A percentile compares a stretch with the other conserved stretches of the same genome.
Conservation (phyloP, 2,113 vertebrate species). For the Himantopus leucocephalus region DNA sequence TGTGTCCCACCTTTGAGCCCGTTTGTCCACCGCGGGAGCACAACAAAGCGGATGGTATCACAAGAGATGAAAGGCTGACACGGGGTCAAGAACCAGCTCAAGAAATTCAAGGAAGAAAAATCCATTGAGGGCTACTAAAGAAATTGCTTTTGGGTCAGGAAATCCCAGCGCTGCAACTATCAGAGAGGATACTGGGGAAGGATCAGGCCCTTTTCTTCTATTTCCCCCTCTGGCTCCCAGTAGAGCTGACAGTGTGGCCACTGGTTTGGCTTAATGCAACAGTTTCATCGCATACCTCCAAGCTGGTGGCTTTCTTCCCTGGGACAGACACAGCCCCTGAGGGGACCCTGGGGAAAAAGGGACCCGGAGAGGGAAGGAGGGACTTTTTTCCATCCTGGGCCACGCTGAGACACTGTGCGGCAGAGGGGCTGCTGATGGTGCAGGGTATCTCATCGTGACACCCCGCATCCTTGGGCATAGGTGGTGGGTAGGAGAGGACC, state of each 20-base stretch:
- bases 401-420: fast-evolving
- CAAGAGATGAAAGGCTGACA: constrained; percentile 2
- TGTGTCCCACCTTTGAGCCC: background rate
- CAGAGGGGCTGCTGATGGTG: background rate
- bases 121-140: background rate
- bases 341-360: background rate
- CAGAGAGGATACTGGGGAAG: background rate
- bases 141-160: background rate
- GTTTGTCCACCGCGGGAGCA: fast-evolving
- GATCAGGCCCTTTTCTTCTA: background rate
- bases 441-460: background rate
- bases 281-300: background rate
- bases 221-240: background rate
- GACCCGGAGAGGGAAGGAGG: background rate
- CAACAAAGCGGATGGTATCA: fast-evolving
- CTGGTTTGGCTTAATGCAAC: background rate
- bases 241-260: background rate
- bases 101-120: background rate
- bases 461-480: fast-evolving
- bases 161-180: background rate
- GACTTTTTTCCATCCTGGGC: fast-evolving
- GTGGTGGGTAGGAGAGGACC: background rate
- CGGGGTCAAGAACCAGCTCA: background rate
- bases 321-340: background rate
- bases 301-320: background rate